A percentile compares a stretch with the other conserved stretches of the same genome.
Evolutionary conservation across 1,140 invertebrate species (phyloP).

Genomic region (Phenacoccus solenopsis): DNA sequence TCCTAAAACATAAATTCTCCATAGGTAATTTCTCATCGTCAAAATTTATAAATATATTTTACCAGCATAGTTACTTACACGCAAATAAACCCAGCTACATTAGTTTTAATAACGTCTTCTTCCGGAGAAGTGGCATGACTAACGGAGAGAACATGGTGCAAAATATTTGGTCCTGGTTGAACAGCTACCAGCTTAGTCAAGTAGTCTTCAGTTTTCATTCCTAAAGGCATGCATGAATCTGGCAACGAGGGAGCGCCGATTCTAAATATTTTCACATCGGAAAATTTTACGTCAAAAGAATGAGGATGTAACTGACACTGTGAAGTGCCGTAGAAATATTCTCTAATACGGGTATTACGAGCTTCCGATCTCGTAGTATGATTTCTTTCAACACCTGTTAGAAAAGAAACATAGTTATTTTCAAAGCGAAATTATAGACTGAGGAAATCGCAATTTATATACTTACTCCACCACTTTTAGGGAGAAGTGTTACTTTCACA

Average conservation of each 20-base stretch:
- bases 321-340: constrained; percentile 85
- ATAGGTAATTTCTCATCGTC: constrained; percentile 21
- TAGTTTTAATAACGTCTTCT: constrained; percentile 72
- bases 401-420: constrained; percentile 16
- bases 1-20: constrained; percentile 45
- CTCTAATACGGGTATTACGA: constrained; percentile 66
- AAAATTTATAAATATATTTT: constrained; percentile 20
- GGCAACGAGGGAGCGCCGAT: constrained; percentile 86
- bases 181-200: constrained; percentile 79
- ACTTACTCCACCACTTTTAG: constrained; percentile 90
- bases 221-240: constrained; percentile 87
- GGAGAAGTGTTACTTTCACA: constrained; percentile 84
- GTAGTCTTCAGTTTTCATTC: constrained; percentile 87
- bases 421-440: not conserved
- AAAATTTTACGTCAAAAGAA: constrained; percentile 78
- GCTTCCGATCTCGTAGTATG: constrained; percentile 54
- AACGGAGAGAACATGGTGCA: constrained; percentile 80
- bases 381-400: constrained; percentile 72
- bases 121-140: constrained; percentile 63
- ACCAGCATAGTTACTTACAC: constrained; percentile 64
- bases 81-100: constrained; percentile 84
- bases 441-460: constrained; percentile 12
- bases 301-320: constrained; percentile 78
- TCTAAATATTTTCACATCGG: constrained; percentile 82
- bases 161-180: constrained; percentile 54